Evolutionary conservation across 2,888 invertebrate species (phyloP).

Genomic region (Deilephila elpenor): DNA sequence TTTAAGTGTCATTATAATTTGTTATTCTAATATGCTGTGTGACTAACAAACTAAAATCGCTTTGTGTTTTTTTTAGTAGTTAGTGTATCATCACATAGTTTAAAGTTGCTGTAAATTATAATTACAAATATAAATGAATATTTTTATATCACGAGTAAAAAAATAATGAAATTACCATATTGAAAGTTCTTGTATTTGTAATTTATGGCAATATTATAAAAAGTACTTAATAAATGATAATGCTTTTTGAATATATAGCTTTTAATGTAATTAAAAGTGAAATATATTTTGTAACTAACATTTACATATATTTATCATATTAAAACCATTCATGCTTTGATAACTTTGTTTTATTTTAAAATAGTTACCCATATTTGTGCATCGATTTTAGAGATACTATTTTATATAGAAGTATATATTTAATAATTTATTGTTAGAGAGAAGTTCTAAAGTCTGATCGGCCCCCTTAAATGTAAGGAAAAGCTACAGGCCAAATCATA

Average conservation of each 20-base stretch:
- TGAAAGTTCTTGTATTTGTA: neutral
- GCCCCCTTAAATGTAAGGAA: too few species aligned
- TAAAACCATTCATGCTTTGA: slow-evolving; percentile 54
- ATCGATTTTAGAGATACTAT: too few species aligned
- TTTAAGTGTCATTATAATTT: neutral
- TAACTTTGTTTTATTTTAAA: slow-evolving; percentile 56
- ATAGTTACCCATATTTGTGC: neutral
- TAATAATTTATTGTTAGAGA: too few species aligned
- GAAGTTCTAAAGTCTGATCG: too few species aligned
- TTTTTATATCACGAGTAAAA: neutral
- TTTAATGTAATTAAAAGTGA: slow-evolving; percentile 50
- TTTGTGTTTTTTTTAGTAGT: slow-evolving; percentile 9
- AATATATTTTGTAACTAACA: slow-evolving; percentile 56
- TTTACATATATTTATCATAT: slow-evolving; percentile 48
- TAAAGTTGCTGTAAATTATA: slow-evolving; percentile 1
- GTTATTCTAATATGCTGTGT: neutral
- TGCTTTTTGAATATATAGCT: slow-evolving; percentile 35
- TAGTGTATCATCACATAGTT: slow-evolving; percentile 9
- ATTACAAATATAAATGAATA: neutral
- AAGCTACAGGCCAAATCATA: too few species aligned
- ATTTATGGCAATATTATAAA: slow-evolving; percentile 7
- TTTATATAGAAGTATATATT: neutral
- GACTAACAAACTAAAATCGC: slow-evolving; percentile 2
- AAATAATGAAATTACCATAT: neutral
- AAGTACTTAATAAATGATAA: slow-evolving; percentile 2